Percentiles rank a stretch among this genome's conserved stretches.
These are phyloP conservation scores for Trileptium ribeirensis DNA, from an alignment of 2,888 invertebrate species.

Conservation along the genomic window DNA sequence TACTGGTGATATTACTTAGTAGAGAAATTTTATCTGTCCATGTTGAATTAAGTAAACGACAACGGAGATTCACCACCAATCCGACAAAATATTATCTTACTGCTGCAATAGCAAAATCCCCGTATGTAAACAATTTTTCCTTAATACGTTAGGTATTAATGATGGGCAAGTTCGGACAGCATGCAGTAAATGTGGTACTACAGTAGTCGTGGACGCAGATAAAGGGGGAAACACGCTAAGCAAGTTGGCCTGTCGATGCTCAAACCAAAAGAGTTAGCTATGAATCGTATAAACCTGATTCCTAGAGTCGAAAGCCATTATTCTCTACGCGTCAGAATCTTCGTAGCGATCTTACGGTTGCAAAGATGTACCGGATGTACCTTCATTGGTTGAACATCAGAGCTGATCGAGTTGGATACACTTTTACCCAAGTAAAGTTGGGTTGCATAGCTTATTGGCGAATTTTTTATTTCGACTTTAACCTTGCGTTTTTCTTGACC, in stretches of 20 bases:
- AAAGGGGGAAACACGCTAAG: background rate
- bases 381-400: background rate
- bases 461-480: background rate
- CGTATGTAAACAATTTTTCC: background rate
- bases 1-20: too few species aligned
- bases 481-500: background rate
- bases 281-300: background rate
- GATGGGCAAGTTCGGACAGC: background rate
- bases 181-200: background rate
- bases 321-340: background rate
- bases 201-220: background rate
- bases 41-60: too few species aligned
- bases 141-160: background rate
- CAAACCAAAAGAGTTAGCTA: background rate
- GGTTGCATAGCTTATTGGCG: background rate
- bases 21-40: too few species aligned
- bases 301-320: constrained; percentile 1
- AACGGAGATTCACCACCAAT: background rate
- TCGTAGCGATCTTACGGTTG: background rate
- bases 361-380: background rate
- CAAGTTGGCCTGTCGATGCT: background rate
- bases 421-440: background rate
- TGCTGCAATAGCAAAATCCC: background rate
- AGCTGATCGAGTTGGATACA: background rate
- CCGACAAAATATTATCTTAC: background rate